Conservation (phyloP, 2,888 invertebrate species). For the Meteorus cinctellus region DNA sequence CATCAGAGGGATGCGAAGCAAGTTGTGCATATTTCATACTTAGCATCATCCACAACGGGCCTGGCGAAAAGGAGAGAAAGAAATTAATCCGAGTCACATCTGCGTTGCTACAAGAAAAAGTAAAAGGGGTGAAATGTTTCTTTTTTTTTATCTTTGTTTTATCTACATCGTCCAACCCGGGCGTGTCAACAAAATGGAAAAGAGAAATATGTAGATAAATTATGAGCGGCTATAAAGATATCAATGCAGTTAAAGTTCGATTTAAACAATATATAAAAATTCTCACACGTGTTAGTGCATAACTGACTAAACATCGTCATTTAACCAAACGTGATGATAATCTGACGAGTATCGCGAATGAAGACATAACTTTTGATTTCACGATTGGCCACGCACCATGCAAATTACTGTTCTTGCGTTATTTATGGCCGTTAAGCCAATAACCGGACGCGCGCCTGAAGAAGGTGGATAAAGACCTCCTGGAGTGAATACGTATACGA, state of each 20-base stretch:
- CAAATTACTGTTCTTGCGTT: slow-evolving; percentile 54
- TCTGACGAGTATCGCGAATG: slow-evolving; percentile 46
- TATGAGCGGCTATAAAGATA: slow-evolving; percentile 5
- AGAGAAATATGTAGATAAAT: slow-evolving; percentile 11
- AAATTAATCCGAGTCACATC: slow-evolving; percentile 59
- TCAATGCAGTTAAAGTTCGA: not conserved
- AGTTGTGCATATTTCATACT: slow-evolving; percentile 66
- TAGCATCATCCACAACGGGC: slow-evolving; percentile 56
- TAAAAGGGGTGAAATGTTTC: not conserved
- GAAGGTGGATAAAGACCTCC: slow-evolving; percentile 58
- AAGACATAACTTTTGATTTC: slow-evolving; percentile 59
- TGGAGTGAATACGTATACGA: slow-evolving; percentile 47
- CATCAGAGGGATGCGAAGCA: slow-evolving; percentile 42
- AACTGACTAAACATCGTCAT: slow-evolving; percentile 22
- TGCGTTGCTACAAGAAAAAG: slow-evolving; percentile 7
- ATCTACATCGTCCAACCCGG: not conserved
- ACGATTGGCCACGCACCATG: slow-evolving; percentile 62
- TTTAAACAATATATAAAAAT: slow-evolving; percentile 26
- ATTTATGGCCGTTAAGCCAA: slow-evolving; percentile 53
- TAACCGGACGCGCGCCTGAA: slow-evolving; percentile 32
- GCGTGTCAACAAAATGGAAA: slow-evolving; percentile 2
- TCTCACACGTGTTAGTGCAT: slow-evolving; percentile 38
- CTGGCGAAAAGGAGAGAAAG: slow-evolving; percentile 52
- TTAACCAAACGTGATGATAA: slow-evolving; percentile 20
- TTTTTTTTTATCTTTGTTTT: slow-evolving; percentile 8